phyloP scores from a whole-genome alignment of 2,113 vertebrate species.

The Hemicordylus capensis region DNA sequence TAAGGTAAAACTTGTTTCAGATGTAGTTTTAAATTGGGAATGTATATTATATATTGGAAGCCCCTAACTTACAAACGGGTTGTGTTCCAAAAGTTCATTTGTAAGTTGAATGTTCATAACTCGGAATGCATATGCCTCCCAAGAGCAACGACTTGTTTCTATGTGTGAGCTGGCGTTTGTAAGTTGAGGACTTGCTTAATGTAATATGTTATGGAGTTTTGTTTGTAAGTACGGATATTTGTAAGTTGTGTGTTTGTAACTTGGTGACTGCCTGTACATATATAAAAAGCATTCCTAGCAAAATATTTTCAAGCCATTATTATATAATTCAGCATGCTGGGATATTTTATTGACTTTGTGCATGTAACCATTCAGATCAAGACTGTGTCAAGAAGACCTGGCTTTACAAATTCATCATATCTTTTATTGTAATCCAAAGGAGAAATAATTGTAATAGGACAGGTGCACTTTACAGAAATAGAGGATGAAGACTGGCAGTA shows the following conservation, averaged over 20 bases:
- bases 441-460: background rate
- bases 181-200: no score
- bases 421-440: background rate
- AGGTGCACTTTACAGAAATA: background rate
- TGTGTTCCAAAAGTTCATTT: no score
- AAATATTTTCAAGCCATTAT: background rate
- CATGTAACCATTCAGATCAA: background rate
- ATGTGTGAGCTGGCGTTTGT: no score
- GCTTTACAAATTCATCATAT: background rate
- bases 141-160: no score
- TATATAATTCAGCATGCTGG: background rate
- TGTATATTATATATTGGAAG: no score
- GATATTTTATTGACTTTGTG: background rate
- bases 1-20: background rate
- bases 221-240: no score
- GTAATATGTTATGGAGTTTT: no score
- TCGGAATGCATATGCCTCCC: no score
- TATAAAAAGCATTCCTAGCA: background rate
- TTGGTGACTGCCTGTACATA: no score
- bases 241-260: background rate
- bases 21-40: background rate
- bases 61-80: no score
- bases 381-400: background rate
- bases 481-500: background rate
- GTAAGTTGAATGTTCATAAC: no score